These are phyloP conservation scores for Philereme vetulata DNA, from an alignment of 2,888 invertebrate species.

Conservation along the genomic window DNA sequence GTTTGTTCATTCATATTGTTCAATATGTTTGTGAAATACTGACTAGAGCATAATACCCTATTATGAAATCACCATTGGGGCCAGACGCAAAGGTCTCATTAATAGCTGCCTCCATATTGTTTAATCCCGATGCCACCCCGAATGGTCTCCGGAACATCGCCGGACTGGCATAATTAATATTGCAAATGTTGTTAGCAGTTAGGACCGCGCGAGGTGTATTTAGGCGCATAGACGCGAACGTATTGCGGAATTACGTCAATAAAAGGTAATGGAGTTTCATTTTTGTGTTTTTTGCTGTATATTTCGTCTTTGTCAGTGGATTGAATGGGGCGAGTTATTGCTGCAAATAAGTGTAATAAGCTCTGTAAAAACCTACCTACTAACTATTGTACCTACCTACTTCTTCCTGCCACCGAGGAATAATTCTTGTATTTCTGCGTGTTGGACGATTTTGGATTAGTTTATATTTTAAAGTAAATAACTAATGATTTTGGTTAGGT, in stretches of 20 bases:
- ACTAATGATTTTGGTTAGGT: no score
- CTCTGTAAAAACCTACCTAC: no score
- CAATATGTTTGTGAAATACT: background rate
- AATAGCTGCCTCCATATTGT: conserved; percentile 64
- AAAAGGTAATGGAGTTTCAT: conserved; percentile 27
- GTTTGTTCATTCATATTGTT: background rate
- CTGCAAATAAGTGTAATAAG: no score
- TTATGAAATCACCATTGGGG: conserved; percentile 35
- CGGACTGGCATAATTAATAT: conserved; percentile 75
- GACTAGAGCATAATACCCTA: background rate
- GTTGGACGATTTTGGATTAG: no score
- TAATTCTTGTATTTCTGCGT: no score
- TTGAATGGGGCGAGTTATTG: no score
- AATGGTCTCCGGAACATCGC: conserved; percentile 64
- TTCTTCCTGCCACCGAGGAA: no score
- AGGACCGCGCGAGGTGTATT: conserved; percentile 49
- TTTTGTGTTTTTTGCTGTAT: conserved; percentile 8
- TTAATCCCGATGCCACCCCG: conserved; percentile 64
- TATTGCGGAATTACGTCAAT: conserved; percentile 33
- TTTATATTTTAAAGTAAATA: no score
- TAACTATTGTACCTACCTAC: no score
- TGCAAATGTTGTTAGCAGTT: conserved; percentile 80
- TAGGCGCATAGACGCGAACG: conserved; percentile 38
- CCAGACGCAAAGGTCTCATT: conserved; percentile 55
- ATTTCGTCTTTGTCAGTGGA: background rate